phyloP scores from a whole-genome alignment of 1,140 invertebrate species.

The Reticulitermes speratus region DNA sequence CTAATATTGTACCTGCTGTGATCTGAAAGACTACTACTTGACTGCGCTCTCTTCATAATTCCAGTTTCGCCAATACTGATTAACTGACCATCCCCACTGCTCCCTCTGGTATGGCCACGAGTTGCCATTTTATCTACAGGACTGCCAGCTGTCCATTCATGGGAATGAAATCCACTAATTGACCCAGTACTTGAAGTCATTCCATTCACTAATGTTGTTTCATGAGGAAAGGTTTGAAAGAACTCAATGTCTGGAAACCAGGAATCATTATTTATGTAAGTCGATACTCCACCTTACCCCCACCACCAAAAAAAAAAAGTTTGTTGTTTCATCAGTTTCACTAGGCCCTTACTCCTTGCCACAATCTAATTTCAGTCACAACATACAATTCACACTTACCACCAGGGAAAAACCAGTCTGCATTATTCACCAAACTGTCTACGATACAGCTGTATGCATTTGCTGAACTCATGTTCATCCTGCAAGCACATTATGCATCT shows the following conservation, averaged over 20 bases:
- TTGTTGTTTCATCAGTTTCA: too few species aligned
- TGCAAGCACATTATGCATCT: slow-evolving; percentile 44
- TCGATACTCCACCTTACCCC: too few species aligned
- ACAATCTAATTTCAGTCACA: not conserved
- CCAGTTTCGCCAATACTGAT: slow-evolving; percentile 36
- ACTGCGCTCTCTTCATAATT: slow-evolving; percentile 62
- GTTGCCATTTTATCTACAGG: slow-evolving; percentile 30
- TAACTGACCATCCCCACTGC: slow-evolving; percentile 40
- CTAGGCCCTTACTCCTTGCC: not conserved
- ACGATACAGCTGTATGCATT: slow-evolving; percentile 79
- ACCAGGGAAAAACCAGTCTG: slow-evolving; percentile 83
- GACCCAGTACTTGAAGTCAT: slow-evolving; percentile 25
- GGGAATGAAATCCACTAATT: slow-evolving; percentile 8
- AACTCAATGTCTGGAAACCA: slow-evolving; percentile 39
- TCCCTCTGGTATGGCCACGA: slow-evolving; percentile 38
- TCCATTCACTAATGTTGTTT: slow-evolving; percentile 28
- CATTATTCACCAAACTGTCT: slow-evolving; percentile 81
- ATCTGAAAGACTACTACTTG: slow-evolving; percentile 60
- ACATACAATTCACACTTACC: slow-evolving; percentile 49
- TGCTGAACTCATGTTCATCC: slow-evolving; percentile 82
- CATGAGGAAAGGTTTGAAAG: slow-evolving; percentile 33
- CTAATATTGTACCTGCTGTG: slow-evolving; percentile 39
- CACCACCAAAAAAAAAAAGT: too few species aligned
- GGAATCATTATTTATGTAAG: not conserved
- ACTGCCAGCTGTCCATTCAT: not conserved